A percentile compares a stretch with the other conserved stretches of the same genome.
These are phyloP conservation scores for Autographa pulchrina DNA, from an alignment of 2,888 invertebrate species.

Conservation along the genomic window DNA sequence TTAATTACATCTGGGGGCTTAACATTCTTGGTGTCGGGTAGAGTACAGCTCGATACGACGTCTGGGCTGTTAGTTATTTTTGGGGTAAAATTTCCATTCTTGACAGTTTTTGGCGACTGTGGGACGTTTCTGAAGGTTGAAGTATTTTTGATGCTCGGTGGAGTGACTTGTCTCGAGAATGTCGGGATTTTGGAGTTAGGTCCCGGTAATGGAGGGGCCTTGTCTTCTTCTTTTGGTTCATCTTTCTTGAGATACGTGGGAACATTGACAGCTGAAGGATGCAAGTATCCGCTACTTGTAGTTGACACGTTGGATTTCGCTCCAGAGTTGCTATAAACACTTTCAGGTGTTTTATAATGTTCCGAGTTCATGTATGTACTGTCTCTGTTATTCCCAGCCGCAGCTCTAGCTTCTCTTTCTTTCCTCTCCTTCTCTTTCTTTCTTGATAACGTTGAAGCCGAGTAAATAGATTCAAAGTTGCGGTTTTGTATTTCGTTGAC, in stretches of 20 bases:
- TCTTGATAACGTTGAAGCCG: conserved; percentile 92
- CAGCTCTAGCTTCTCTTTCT: conserved; percentile 65
- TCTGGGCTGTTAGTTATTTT: conserved; percentile 91
- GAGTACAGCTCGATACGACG: conserved; percentile 92
- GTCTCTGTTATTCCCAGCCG: conserved; percentile 74
- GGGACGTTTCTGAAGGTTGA: conserved; percentile 82
- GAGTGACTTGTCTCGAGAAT: conserved; percentile 84
- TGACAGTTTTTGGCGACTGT: conserved; percentile 80
- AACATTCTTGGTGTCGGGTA: conserved; percentile 82
- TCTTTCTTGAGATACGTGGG: conserved; percentile 84
- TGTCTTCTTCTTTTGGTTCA: conserved; percentile 74
- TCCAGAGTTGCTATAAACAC: conserved; percentile 91
- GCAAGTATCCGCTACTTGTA: conserved; percentile 93
- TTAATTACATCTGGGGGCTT: conserved; percentile 91
- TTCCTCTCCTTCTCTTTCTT: conserved; percentile 87
- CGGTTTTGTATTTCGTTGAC: conserved; percentile 96
- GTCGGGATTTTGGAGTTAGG: conserved; percentile 86
- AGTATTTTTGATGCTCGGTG: conserved; percentile 85
- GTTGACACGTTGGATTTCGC: conserved; percentile 90
- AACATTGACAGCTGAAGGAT: conserved; percentile 92
- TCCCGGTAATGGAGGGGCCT: conserved; percentile 79
- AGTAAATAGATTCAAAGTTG: conserved; percentile 96
- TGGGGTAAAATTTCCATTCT: conserved; percentile 71
- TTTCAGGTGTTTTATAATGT: conserved; percentile 89
- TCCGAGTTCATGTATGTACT: conserved; percentile 91